These are phyloP conservation scores for Pipistrellus nathusii DNA, from an alignment of 2,797 vertebrate species.

Conservation along the genomic window DNA sequence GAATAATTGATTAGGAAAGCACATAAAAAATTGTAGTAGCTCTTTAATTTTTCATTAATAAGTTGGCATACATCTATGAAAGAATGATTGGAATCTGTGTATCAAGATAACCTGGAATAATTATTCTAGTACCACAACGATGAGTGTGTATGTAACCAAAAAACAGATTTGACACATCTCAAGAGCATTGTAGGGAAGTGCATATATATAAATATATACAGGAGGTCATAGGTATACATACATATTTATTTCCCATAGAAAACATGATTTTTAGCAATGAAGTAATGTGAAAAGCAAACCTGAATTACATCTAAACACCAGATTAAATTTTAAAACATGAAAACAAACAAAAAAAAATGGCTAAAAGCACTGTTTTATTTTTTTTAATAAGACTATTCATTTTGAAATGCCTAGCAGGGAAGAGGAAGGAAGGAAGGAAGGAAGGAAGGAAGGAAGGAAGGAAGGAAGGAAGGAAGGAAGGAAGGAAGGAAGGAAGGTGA, in stretches of 20 bases:
- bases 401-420: background rate
- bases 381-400: background rate
- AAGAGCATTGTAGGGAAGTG: background rate
- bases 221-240: background rate
- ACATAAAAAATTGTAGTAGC: background rate
- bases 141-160: background rate
- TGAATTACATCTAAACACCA: background rate
- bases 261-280: background rate
- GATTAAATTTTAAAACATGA: conserved; percentile 13
- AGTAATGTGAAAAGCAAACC: background rate
- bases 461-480: too few species aligned
- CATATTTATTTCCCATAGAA: background rate
- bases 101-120: background rate
- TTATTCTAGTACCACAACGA: background rate
- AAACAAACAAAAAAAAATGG: background rate
- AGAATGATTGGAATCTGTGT: background rate
- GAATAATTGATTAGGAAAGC: conserved; percentile 25
- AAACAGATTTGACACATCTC: background rate
- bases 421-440: too few species aligned
- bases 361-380: background rate
- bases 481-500: background rate
- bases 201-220: background rate
- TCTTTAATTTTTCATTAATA: conserved; percentile 36
- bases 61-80: background rate
- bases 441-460: too few species aligned